phyloP scores from a whole-genome alignment of 2,797 vertebrate genomes.

The Enteromius unitaeniatus region DNA sequence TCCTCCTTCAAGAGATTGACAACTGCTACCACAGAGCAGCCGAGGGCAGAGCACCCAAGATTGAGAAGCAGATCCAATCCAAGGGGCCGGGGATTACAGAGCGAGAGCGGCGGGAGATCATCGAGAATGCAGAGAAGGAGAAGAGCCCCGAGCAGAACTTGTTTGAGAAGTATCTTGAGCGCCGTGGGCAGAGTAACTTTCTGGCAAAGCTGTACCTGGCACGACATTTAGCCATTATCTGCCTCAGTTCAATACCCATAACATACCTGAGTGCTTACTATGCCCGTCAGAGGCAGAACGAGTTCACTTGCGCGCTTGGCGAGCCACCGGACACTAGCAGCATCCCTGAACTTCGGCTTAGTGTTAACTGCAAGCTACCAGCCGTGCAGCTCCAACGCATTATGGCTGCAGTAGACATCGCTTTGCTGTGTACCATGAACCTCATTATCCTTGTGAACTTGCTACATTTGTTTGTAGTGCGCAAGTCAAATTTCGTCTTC shows the following conservation, averaged over 20 bases:
- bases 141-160: slow-evolving; percentile 98
- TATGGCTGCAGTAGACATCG: slow-evolving; percentile 92
- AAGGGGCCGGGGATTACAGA: slow-evolving; percentile 98
- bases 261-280: slow-evolving; percentile 97
- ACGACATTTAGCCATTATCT: slow-evolving; percentile 94
- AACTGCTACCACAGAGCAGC: slow-evolving; percentile 98
- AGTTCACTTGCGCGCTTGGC: slow-evolving; percentile 93
- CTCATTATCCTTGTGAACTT: slow-evolving; percentile 95
- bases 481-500: slow-evolving; percentile 99
- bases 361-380: slow-evolving; percentile 95
- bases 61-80: slow-evolving; percentile 99
- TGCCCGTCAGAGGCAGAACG: slow-evolving; percentile 94
- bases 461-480: slow-evolving; percentile 95
- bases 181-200: slow-evolving; percentile 96
- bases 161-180: slow-evolving; percentile 97
- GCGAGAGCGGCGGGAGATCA: slow-evolving; percentile 93
- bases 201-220: slow-evolving; percentile 95
- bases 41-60: slow-evolving; percentile 96
- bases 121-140: slow-evolving; percentile 98
- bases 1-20: slow-evolving; percentile 98
- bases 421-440: slow-evolving; percentile 94
- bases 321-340: slow-evolving; percentile 90
- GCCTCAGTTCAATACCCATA: slow-evolving; percentile 96
- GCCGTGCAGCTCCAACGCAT: slow-evolving; percentile 97
- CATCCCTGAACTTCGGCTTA: slow-evolving; percentile 83